These are phyloP conservation scores for Gambelia wislizenii DNA, from an alignment of 2,797 vertebrate genomes.

Conservation along the genomic window DNA sequence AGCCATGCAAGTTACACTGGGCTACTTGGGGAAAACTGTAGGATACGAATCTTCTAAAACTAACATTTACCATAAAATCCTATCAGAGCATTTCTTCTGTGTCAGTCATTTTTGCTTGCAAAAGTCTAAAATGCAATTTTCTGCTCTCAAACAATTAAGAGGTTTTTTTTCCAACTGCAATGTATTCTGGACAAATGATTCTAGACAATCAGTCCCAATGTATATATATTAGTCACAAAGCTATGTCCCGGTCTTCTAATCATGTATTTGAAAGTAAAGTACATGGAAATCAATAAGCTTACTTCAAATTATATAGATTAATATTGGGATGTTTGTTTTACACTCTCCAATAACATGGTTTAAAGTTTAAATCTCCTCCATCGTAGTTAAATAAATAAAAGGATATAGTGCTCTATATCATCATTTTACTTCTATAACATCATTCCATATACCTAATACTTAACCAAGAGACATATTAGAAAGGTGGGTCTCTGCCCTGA, in stretches of 20 bases:
- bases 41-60: background rate
- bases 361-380: background rate
- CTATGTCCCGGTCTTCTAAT: too few species aligned
- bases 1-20: too few species aligned
- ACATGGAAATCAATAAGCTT: background rate
- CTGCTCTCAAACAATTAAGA: background rate
- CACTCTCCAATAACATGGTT: background rate
- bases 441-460: background rate
- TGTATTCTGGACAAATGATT: background rate
- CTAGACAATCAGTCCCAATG: background rate
- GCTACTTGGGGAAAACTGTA: background rate
- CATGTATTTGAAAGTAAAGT: background rate
- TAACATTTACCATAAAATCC: background rate
- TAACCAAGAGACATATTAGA: background rate
- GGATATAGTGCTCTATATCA: background rate
- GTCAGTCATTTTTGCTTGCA: background rate
- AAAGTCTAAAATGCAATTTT: background rate
- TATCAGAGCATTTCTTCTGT: background rate
- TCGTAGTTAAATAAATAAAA: background rate
- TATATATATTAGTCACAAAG: background rate
- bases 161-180: background rate
- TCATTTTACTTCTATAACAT: background rate
- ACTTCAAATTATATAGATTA: background rate
- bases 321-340: background rate
- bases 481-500: background rate